Conservation (phyloP, 2,113 vertebrate genomes). For the Columbina picui region DNA sequence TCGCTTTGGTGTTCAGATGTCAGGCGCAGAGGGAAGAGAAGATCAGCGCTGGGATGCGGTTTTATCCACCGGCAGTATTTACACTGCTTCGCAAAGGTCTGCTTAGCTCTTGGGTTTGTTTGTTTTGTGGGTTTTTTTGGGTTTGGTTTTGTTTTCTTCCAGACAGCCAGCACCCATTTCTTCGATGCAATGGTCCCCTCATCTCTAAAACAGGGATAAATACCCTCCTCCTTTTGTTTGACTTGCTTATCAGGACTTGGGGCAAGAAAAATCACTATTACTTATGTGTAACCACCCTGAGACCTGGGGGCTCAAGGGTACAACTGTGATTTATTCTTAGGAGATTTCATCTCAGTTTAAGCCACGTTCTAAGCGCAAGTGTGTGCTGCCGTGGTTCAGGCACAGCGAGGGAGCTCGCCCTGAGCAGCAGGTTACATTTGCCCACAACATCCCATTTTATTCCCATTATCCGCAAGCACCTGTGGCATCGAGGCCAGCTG, state of each 20-base stretch:
- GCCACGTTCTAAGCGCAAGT: background rate
- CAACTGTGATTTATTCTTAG: background rate
- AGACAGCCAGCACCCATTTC: background rate
- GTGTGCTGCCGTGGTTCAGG: rapidly evolving
- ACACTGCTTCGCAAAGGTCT: background rate
- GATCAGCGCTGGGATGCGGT: slow-evolving; percentile 17
- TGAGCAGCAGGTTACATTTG: background rate
- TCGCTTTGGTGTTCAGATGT: slow-evolving; percentile 57
- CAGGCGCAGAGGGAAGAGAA: slow-evolving; percentile 39
- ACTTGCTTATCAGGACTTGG: background rate
- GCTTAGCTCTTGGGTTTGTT: background rate
- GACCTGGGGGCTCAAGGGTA: background rate
- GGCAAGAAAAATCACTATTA: background rate
- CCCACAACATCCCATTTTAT: background rate
- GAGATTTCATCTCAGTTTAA: background rate
- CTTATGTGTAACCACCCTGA: background rate
- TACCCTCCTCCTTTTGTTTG: background rate
- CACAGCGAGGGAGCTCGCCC: background rate
- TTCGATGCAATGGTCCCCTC: rapidly evolving
- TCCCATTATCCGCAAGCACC: background rate
- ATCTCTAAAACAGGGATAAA: background rate
- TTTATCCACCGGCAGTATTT: slow-evolving; percentile 33
- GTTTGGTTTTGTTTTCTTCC: background rate
- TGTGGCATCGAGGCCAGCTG: background rate
- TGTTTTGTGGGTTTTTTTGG: background rate